Conservation (phyloP, 2,113 vertebrate genomes). For the Tachysurus fulvidraco region DNA sequence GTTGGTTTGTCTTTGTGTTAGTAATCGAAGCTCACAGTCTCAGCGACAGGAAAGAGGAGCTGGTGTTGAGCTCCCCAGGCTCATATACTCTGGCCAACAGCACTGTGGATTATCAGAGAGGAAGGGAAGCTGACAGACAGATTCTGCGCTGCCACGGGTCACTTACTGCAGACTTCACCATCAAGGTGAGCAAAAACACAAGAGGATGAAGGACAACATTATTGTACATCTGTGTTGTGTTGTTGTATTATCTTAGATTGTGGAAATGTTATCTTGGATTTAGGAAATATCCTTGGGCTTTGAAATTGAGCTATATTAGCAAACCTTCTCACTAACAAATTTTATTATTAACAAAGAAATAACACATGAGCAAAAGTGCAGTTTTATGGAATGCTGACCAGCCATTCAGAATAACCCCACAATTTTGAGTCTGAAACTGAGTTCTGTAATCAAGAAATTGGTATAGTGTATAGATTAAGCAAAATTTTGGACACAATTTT, state of each 20-base stretch:
- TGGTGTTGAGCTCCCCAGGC: slow-evolving; percentile 75
- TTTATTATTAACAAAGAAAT: neutral
- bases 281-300: neutral
- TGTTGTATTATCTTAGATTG: neutral
- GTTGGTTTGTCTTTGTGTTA: slow-evolving; percentile 57
- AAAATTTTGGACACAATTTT: neutral
- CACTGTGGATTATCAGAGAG: slow-evolving; percentile 83
- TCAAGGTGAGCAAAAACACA: slow-evolving; percentile 79
- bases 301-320: neutral
- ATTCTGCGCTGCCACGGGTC: slow-evolving; percentile 81
- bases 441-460: neutral
- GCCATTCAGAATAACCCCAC: neutral
- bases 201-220: too few relatives aligned
- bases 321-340: too few relatives aligned
- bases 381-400: neutral
- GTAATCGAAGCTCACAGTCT: slow-evolving; percentile 86
- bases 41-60: slow-evolving; percentile 79
- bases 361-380: neutral
- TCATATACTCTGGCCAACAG: slow-evolving; percentile 81
- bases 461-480: neutral
- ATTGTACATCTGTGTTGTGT: neutral
- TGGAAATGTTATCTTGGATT: neutral
- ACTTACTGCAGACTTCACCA: slow-evolving; percentile 83
- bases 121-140: slow-evolving; percentile 76
- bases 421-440: neutral